These are phyloP conservation scores for Echinops telfairi DNA, from an alignment of 2,113 vertebrate genomes.

Conservation along the genomic window DNA sequence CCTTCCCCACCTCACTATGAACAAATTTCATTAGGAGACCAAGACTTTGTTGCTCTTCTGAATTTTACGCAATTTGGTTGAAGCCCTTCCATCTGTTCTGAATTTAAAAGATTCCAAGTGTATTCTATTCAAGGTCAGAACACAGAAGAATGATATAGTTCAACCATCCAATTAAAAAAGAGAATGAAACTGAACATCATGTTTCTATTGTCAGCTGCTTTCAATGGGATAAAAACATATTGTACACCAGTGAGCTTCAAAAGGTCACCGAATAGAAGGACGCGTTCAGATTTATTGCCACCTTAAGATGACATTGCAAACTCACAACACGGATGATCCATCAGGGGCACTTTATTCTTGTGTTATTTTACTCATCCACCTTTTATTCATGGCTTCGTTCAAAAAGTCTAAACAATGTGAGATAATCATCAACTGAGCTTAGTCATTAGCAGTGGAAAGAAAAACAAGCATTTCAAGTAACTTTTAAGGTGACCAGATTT, in stretches of 20 bases:
- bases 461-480: not conserved
- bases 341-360: not conserved
- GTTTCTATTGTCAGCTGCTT: slow-evolving; percentile 67
- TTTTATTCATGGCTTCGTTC: slow-evolving; percentile 21
- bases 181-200: slow-evolving; percentile 19
- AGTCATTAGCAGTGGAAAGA: not conserved
- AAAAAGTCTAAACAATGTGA: slow-evolving; percentile 25
- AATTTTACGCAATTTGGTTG: slow-evolving; percentile 30
- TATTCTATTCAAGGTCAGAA: slow-evolving; percentile 56
- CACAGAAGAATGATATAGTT: slow-evolving; percentile 49
- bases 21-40: not conserved
- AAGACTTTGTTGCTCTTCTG: not conserved
- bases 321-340: not conserved
- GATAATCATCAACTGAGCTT: slow-evolving; percentile 5
- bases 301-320: not conserved
- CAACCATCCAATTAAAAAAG: slow-evolving; percentile 19
- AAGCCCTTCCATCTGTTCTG: not conserved
- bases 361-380: not conserved
- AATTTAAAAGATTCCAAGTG: slow-evolving; percentile 43
- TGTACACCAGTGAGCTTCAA: slow-evolving; percentile 47
- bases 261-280: slow-evolving; percentile 48
- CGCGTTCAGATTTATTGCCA: slow-evolving; percentile 11
- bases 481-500: no score
- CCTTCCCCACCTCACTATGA: not conserved
- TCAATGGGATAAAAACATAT: slow-evolving; percentile 61